phyloP scores from a whole-genome alignment of 23 tunicate genomes.

The Oikopleura dioica region DNA sequence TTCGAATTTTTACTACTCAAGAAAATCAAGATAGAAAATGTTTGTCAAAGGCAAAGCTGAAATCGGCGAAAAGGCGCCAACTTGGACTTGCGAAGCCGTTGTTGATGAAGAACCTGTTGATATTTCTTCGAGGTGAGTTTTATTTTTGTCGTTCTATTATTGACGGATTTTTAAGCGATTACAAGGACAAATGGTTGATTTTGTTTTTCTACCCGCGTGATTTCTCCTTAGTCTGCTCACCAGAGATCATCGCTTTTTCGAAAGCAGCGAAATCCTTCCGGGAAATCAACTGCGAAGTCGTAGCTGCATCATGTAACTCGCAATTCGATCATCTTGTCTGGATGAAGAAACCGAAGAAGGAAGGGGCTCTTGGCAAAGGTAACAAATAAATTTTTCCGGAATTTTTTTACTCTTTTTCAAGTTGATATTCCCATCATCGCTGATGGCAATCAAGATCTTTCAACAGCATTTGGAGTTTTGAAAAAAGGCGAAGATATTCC shows the following conservation, averaged over 20 bases:
- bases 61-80: conserved; percentile 38
- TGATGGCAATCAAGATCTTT: conserved; percentile 31
- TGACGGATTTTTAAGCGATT: conserved; percentile 25
- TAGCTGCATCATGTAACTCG: conserved; percentile 80
- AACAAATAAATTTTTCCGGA: too few species aligned
- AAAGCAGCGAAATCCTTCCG: conserved; percentile 32
- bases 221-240: conserved; percentile 91
- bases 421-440: conserved; percentile 63
- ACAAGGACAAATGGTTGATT: conserved; percentile 39
- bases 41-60: too few species aligned
- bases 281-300: conserved; percentile 45
- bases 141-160: too few species aligned
- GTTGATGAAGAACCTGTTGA: conserved; percentile 59
- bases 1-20: too few species aligned
- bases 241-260: conserved; percentile 82
- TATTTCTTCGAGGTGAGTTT: too few species aligned
- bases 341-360: conserved; percentile 62
- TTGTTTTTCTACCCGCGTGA: conserved; percentile 84
- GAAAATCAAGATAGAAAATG: too few species aligned
- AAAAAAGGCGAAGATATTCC: conserved; percentile 39
- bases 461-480: conserved; percentile 49
- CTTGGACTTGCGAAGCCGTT: conserved; percentile 39
- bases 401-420: too few species aligned
- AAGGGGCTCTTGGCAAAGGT: conserved; percentile 54
- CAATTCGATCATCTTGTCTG: conserved; percentile 73